A percentile compares a stretch with the other conserved stretches of the same genome.
These are phyloP conservation scores for Scolopax bukidnonensis DNA, from an alignment of 2,797 vertebrate species.

Conservation along the genomic window DNA sequence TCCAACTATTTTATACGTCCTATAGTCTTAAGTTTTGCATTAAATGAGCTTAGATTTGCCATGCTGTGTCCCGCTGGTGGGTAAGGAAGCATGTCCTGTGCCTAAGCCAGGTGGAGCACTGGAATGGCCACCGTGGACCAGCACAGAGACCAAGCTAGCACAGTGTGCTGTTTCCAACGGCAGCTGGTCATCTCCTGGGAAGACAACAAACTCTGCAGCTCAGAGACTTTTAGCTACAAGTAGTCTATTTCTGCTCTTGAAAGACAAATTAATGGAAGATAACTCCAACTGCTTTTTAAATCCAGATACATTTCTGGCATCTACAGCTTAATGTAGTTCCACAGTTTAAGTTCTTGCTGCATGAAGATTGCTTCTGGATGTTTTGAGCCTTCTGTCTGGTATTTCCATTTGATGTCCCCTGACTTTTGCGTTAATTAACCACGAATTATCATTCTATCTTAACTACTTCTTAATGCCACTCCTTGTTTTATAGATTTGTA, in stretches of 20 bases:
- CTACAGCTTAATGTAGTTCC: not conserved
- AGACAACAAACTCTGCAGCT: not conserved
- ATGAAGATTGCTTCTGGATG: not conserved
- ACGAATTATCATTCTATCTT: not conserved
- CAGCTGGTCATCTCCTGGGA: not conserved
- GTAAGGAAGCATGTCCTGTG: not conserved
- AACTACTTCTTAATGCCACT: not conserved
- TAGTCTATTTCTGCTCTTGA: not conserved
- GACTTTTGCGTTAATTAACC: not conserved
- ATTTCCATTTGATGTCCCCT: not conserved
- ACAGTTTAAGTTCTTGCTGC: not conserved
- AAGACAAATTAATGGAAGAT: not conserved
- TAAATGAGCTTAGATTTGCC: not conserved
- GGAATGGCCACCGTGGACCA: not conserved
- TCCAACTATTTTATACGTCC: not conserved
- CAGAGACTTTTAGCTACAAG: not conserved
- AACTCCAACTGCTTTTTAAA: not conserved
- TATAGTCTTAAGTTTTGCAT: not conserved
- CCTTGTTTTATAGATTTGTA: not conserved
- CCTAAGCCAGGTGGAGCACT: not conserved
- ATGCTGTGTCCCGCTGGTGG: too few relatives aligned
- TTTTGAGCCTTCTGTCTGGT: not conserved
- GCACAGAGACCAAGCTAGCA: rapidly evolving
- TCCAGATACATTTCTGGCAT: not conserved
- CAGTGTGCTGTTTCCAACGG: rapidly evolving